A percentile compares a stretch with the other conserved stretches of the same genome.
Conservation (phyloP, 2,888 invertebrate species). For the Fabriciana adippe region DNA sequence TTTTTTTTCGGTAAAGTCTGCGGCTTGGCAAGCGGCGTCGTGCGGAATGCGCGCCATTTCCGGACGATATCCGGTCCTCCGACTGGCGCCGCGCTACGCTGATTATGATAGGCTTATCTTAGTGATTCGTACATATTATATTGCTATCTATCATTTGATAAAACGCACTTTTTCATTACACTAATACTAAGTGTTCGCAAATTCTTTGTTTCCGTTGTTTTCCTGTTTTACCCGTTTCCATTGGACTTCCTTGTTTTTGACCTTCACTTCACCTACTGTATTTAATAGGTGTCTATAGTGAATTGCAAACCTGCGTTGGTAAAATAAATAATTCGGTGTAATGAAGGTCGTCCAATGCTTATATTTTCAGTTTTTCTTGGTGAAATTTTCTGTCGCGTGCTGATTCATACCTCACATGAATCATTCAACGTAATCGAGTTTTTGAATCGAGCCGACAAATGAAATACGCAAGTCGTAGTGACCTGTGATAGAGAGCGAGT, state of each 20-base stretch:
- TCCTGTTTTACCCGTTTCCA: slow-evolving; percentile 56
- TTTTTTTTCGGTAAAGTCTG: slow-evolving; percentile 41
- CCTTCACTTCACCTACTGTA: slow-evolving; percentile 46
- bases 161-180: neutral
- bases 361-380: slow-evolving; percentile 21
- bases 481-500: slow-evolving; percentile 72
- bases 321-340: slow-evolving; percentile 19
- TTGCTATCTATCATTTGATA: slow-evolving; percentile 11
- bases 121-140: slow-evolving; percentile 34
- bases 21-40: slow-evolving; percentile 56
- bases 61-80: slow-evolving; percentile 77
- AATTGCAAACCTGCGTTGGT: slow-evolving; percentile 10
- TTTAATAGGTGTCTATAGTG: neutral
- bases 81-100: slow-evolving; percentile 56
- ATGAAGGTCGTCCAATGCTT: slow-evolving; percentile 9
- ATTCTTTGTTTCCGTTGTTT: slow-evolving; percentile 46
- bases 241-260: slow-evolving; percentile 51
- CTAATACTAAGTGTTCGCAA: neutral
- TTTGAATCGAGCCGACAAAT: slow-evolving; percentile 79
- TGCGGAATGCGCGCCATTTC: slow-evolving; percentile 79
- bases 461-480: slow-evolving; percentile 76
- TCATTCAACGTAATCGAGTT: slow-evolving; percentile 79
- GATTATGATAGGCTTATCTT: slow-evolving; percentile 62
- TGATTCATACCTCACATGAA: slow-evolving; percentile 77
- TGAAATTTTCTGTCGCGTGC: slow-evolving; percentile 63